Conservation (phyloP, 2,797 vertebrate species). For the Melanotaenia pygmaea region DNA sequence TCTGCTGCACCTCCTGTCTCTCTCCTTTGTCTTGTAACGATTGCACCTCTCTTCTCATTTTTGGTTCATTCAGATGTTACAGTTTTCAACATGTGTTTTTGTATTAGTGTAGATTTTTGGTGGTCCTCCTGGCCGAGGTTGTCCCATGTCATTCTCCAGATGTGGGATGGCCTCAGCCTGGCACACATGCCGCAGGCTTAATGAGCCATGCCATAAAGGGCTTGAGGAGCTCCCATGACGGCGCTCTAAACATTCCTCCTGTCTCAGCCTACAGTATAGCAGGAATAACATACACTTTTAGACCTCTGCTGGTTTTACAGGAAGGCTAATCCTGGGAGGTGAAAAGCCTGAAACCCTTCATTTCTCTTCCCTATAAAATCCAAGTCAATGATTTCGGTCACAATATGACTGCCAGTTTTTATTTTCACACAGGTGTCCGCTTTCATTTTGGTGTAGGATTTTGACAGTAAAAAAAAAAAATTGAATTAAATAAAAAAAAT, state of each 20-base stretch:
- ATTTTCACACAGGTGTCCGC: conserved; percentile 34
- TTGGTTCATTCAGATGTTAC: conserved; percentile 5
- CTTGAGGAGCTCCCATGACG: conserved; percentile 59
- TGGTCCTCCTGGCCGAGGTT: conserved; percentile 38
- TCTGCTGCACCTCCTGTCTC: conserved; percentile 4
- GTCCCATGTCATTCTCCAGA: conserved; percentile 70
- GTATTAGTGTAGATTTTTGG: conserved; percentile 19
- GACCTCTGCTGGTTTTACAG: conserved; percentile 47
- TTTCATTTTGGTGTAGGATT: conserved; percentile 38
- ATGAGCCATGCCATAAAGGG: conserved; percentile 71
- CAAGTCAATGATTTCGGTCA: conserved; percentile 17
- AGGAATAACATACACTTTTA: conserved; percentile 46
- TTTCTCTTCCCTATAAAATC: conserved; percentile 48
- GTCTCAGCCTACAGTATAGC: conserved; percentile 30
- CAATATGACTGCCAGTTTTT: conserved; percentile 17
- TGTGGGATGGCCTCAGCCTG: conserved; percentile 66
- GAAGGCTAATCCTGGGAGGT: conserved; percentile 45
- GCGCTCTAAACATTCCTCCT: conserved; percentile 56
- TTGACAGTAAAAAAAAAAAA: not conserved
- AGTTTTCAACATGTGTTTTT: not conserved
- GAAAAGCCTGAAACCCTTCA: conserved; percentile 37
- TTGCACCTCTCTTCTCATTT: not conserved
- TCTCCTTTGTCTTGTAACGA: conserved; percentile 14
- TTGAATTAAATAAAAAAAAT: not conserved
- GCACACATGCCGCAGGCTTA: conserved; percentile 72